A percentile compares a stretch with the other conserved stretches of the same genome.
Evolutionary conservation across 2,888 invertebrate genomes (phyloP).

Genomic region (Xanthia icteritia): DNA sequence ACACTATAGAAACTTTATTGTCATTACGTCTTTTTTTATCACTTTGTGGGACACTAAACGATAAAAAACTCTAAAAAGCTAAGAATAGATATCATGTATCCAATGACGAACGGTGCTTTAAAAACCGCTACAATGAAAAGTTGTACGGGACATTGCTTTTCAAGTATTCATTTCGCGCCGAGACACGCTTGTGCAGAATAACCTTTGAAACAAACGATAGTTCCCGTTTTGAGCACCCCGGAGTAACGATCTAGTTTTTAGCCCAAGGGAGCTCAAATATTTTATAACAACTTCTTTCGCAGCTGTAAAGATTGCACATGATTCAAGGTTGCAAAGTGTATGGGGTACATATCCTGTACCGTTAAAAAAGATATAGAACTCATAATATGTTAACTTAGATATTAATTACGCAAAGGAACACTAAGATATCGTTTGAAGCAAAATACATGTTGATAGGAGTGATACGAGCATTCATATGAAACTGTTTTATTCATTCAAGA

Average conservation of each 20-base stretch:
- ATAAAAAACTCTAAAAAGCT: no score
- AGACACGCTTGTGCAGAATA: not conserved
- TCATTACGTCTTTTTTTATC: no score
- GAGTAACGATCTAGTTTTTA: no score
- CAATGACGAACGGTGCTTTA: not conserved
- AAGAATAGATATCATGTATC: not conserved
- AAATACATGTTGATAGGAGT: not conserved
- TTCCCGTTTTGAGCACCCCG: no score
- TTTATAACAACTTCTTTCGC: not conserved
- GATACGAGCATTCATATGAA: constrained; percentile 6
- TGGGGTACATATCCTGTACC: not conserved
- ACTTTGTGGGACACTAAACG: no score
- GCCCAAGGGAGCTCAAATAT: no score
- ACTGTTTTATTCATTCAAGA: constrained; percentile 17
- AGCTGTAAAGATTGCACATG: not conserved
- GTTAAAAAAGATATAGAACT: no score
- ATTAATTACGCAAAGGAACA: no score
- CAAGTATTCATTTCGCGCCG: not conserved
- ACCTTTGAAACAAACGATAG: not conserved
- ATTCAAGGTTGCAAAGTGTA: not conserved
- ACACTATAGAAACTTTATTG: no score
- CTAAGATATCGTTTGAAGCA: constrained; percentile 4
- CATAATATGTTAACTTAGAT: not conserved
- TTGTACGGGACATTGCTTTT: not conserved
- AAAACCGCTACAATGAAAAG: not conserved